Percentiles rank a stretch among this genome's conserved stretches.
These are phyloP conservation scores for Cottoperca gobio DNA, from an alignment of 2,797 vertebrate genomes.

Conservation along the genomic window DNA sequence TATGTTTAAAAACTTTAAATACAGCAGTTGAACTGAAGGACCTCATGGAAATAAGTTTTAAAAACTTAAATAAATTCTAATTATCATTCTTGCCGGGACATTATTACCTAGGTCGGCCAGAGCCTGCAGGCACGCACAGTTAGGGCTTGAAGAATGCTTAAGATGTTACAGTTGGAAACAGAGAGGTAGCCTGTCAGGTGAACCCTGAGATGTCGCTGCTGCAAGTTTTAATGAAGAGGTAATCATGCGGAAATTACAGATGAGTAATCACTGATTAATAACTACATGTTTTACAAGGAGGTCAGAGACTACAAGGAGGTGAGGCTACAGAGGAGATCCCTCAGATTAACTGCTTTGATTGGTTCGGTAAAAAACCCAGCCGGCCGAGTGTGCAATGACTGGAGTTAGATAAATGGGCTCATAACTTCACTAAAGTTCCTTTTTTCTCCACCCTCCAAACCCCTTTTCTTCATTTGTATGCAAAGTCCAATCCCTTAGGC, in stretches of 20 bases:
- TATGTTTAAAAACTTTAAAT: constrained; percentile 54
- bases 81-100: constrained; percentile 52
- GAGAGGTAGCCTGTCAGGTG: constrained; percentile 57
- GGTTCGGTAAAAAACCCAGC: constrained; percentile 77
- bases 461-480: constrained; percentile 84
- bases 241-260: constrained; percentile 79
- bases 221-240: constrained; percentile 77
- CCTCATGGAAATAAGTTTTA: constrained; percentile 58
- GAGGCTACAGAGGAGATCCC: constrained; percentile 68
- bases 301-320: constrained; percentile 78
- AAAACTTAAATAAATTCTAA: constrained; percentile 71
- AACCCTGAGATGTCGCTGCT: constrained; percentile 59
- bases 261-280: constrained; percentile 80
- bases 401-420: constrained; percentile 82
- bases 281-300: constrained; percentile 80
- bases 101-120: constrained; percentile 45
- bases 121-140: constrained; percentile 41
- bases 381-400: constrained; percentile 70
- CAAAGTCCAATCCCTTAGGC: constrained; percentile 84
- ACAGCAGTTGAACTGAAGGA: constrained; percentile 48
- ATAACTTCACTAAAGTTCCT: constrained; percentile 83
- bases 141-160: constrained; percentile 47
- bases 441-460: constrained; percentile 66
- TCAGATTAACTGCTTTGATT: constrained; percentile 80
- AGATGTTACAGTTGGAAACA: constrained; percentile 52